A percentile compares a stretch with the other conserved stretches of the same genome.
Evolutionary conservation across 2,888 invertebrate species (phyloP).

Genomic region (Apodemia zela): DNA sequence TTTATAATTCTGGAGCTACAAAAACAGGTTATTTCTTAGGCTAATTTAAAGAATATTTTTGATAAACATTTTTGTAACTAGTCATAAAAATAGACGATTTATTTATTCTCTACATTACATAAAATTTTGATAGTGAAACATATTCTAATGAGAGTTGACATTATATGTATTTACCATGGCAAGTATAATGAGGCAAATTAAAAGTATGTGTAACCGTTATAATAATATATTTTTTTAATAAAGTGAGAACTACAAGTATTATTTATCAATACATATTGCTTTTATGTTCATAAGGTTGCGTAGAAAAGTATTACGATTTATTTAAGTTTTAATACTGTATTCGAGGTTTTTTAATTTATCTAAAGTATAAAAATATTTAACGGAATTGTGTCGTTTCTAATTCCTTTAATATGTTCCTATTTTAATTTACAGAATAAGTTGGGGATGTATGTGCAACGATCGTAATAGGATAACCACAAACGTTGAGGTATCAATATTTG

Average conservation of each 20-base stretch:
- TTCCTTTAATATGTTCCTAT: background rate
- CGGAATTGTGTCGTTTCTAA: background rate
- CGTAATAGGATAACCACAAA: too few relatives aligned
- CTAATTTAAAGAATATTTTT: slow-evolving; percentile 1
- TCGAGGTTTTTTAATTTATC: background rate
- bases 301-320: slow-evolving; percentile 4
- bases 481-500: background rate
- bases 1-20: background rate
- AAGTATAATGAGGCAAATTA: slow-evolving; percentile 9
- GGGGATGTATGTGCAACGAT: background rate
- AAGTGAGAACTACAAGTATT: background rate
- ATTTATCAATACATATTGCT: background rate
- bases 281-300: background rate
- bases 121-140: slow-evolving; percentile 4
- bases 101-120: background rate
- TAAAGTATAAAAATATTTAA: background rate
- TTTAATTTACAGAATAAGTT: background rate
- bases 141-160: slow-evolving; percentile 11
- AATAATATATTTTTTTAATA: background rate
- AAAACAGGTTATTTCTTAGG: background rate
- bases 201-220: background rate
- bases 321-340: background rate
- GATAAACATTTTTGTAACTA: background rate
- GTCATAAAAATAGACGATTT: slow-evolving; percentile 1
- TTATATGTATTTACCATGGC: background rate